These are phyloP conservation scores for Karalla daura DNA, from an alignment of 2,797 vertebrate species.

Conservation along the genomic window DNA sequence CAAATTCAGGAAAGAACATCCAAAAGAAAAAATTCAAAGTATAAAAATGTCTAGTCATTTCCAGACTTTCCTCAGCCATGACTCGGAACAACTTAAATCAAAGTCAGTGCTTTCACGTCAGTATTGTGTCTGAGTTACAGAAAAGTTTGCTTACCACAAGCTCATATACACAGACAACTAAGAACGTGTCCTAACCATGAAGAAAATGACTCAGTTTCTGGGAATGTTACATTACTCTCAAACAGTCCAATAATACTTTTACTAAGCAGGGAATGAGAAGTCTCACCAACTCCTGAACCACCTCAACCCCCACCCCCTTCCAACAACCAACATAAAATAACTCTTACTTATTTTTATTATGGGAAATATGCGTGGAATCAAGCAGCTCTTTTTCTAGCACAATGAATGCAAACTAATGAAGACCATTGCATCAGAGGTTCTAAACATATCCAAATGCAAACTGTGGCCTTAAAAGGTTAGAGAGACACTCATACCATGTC, in stretches of 20 bases:
- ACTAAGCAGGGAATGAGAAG: background rate
- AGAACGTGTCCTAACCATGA: constrained; percentile 2
- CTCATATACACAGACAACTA: background rate
- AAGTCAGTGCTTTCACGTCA: background rate
- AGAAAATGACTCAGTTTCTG: background rate
- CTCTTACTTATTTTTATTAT: background rate
- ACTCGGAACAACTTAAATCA: background rate
- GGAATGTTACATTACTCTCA: constrained; percentile 9
- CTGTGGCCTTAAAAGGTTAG: background rate
- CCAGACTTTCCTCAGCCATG: background rate
- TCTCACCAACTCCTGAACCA: constrained; percentile 7
- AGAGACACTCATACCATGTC: background rate
- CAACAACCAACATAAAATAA: background rate
- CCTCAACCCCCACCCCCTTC: background rate
- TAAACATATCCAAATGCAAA: constrained; percentile 1
- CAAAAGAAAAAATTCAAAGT: background rate
- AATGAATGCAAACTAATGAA: constrained; percentile 3
- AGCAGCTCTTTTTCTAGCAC: background rate
- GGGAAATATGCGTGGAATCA: constrained; percentile 26
- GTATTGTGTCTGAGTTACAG: background rate
- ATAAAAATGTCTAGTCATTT: background rate
- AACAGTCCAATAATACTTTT: constrained; percentile 5
- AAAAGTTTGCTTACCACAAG: constrained; percentile 4
- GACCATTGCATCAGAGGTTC: background rate
- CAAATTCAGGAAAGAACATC: background rate